Evolutionary conservation across 2,113 vertebrate genomes (phyloP).

Genomic region (Regulus satrapa): DNA sequence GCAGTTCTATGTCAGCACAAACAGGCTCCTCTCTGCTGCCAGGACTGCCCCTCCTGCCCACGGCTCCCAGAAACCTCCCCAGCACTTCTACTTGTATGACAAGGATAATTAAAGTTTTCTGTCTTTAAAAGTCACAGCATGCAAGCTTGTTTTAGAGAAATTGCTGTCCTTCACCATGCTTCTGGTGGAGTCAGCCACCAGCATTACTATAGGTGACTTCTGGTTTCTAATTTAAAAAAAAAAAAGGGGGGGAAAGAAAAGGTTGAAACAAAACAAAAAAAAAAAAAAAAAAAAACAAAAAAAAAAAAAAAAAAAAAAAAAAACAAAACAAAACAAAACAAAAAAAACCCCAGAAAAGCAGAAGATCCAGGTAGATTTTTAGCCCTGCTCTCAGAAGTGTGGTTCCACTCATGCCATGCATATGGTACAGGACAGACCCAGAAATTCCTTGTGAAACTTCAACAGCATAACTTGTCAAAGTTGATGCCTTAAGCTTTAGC

Average conservation of each 20-base stretch:
- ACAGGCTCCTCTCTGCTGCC: not conserved
- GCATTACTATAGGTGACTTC: not conserved
- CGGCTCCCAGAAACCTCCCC: not conserved
- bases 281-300: not conserved
- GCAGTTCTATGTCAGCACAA: not conserved
- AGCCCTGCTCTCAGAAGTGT: rapidly evolving
- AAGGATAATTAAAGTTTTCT: not conserved
- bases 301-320: not conserved
- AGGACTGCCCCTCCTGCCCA: not conserved
- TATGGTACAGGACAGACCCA: not conserved
- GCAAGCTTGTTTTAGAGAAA: not conserved
- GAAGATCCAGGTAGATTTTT: not conserved
- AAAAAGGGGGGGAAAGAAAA: not conserved
- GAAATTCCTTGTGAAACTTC: not conserved
- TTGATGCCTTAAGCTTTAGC: not conserved
- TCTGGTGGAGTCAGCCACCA: not conserved
- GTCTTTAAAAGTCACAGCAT: not conserved
- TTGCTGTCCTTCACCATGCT: not conserved
- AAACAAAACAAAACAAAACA: not conserved
- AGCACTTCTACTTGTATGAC: rapidly evolving
- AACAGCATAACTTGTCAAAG: not conserved
- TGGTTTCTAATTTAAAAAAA: not conserved
- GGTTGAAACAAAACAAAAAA: not conserved
- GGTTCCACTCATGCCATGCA: not conserved
- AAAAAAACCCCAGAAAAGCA: too few relatives aligned